Conservation (phyloP, 2,113 vertebrate genomes). For the Gallinago undulata region DNA sequence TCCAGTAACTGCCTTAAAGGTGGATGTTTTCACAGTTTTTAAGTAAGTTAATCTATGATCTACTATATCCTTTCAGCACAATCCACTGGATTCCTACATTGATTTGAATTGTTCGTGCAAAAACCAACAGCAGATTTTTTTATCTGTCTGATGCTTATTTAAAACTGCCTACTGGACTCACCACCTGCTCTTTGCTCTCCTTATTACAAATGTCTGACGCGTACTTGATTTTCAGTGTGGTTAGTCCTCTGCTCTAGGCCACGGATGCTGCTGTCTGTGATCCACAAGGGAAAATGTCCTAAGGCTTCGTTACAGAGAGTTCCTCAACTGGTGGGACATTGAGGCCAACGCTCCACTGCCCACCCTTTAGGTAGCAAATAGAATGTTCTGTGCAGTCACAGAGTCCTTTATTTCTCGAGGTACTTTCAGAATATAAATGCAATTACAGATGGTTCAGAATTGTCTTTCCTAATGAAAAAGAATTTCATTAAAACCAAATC, state of each 20-base stretch:
- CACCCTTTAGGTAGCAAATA: background rate
- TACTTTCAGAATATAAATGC: background rate
- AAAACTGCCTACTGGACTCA: background rate
- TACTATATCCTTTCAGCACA: background rate
- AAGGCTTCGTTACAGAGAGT: background rate
- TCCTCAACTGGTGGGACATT: background rate
- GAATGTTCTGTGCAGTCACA: background rate
- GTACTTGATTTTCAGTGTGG: background rate
- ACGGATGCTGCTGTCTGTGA: background rate
- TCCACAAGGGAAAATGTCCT: background rate
- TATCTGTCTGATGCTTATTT: background rate
- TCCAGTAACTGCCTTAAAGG: background rate
- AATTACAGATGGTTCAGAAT: background rate
- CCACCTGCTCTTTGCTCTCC: background rate
- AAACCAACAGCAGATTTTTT: background rate
- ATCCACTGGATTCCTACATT: background rate
- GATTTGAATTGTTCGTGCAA: background rate
- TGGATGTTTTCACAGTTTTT: background rate
- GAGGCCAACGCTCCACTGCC: background rate
- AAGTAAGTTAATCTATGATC: background rate
- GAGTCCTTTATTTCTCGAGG: background rate
- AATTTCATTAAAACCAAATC: background rate
- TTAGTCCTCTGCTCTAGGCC: background rate
- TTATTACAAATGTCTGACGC: background rate
- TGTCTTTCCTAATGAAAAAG: background rate